Conservation (phyloP, 2,888 invertebrate genomes). For the Adelphocoris suturalis region DNA sequence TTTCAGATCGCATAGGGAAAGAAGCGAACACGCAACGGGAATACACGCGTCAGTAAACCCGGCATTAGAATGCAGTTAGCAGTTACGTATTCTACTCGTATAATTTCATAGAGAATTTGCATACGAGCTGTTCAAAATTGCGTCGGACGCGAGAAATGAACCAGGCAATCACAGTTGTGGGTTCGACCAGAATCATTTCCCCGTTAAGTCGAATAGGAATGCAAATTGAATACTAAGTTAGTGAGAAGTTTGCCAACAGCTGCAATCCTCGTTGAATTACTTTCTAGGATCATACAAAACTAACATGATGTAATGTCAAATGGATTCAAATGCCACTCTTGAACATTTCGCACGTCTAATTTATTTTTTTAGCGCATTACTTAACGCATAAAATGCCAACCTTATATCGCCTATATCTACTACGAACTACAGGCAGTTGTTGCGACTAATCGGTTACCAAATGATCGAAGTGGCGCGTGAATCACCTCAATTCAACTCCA, state of each 20-base stretch:
- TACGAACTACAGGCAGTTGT: too few relatives aligned
- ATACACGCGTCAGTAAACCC: constrained; percentile 25
- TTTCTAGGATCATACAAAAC: too few relatives aligned
- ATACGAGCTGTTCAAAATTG: constrained; percentile 12
- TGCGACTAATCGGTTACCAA: too few relatives aligned
- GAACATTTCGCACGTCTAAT: too few relatives aligned
- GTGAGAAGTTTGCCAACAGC: not conserved
- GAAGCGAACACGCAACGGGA: constrained; percentile 23
- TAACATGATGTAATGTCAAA: too few relatives aligned
- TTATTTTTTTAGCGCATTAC: too few relatives aligned
- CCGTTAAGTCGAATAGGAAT: not conserved
- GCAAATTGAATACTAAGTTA: not conserved
- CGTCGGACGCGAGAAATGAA: not conserved
- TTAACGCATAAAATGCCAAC: too few relatives aligned
- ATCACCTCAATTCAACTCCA: too few relatives aligned
- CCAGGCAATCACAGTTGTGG: not conserved
- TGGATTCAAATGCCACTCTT: too few relatives aligned
- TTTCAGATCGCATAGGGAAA: not conserved
- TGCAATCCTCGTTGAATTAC: not conserved
- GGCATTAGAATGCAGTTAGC: constrained; percentile 14
- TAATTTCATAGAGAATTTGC: constrained; percentile 7
- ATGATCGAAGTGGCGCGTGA: too few relatives aligned
- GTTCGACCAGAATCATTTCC: not conserved
- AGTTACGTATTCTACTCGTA: not conserved
- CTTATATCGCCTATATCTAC: too few relatives aligned